Conservation (phyloP, 2,113 vertebrate genomes). For the Heterotilapia buettikoferi region DNA sequence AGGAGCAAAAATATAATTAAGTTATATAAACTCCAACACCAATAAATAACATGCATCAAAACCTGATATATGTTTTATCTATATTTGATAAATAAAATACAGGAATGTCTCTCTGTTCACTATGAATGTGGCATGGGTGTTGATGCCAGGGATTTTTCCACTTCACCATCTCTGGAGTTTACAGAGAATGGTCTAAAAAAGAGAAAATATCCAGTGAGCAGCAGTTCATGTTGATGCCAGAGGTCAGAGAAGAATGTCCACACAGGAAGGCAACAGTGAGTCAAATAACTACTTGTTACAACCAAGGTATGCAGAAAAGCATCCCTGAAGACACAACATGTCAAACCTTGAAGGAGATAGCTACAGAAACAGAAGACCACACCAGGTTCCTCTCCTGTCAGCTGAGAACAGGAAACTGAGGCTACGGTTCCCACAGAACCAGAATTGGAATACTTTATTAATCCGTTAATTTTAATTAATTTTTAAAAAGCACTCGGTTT, state of each 20-base stretch:
- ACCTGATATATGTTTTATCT: neutral
- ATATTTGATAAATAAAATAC: neutral
- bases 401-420: neutral
- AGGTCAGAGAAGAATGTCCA: neutral
- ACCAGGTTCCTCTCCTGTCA: neutral
- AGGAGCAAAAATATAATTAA: neutral
- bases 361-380: neutral
- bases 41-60: neutral
- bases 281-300: neutral
- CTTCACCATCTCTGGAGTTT: neutral
- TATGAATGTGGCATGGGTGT: neutral
- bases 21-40: neutral
- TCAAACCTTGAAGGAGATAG: neutral
- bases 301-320: neutral
- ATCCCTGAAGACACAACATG: neutral
- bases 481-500: neutral
- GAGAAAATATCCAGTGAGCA: neutral
- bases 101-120: neutral
- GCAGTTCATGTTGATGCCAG: neutral
- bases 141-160: neutral
- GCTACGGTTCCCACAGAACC: neutral
- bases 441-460: neutral
- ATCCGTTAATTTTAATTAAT: accelerated
- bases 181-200: accelerated
- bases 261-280: neutral